Conservation (phyloP, 2,888 invertebrate species). For the Acanthosepion lycidas region DNA sequence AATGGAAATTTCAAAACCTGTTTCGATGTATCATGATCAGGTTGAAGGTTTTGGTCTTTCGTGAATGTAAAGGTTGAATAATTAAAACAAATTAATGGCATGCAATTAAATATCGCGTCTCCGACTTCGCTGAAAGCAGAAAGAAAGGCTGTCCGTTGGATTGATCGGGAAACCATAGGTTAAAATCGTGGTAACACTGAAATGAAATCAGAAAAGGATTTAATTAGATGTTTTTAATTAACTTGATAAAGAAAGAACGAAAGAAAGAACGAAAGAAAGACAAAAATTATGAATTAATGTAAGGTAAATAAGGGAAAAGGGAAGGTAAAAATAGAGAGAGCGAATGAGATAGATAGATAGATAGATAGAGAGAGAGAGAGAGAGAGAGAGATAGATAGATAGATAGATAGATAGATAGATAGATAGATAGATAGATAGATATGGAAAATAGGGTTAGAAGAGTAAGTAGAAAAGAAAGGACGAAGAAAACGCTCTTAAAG, state of each 20-base stretch:
- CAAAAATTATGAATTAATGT: not conserved
- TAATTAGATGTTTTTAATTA: not conserved
- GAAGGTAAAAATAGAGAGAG: not conserved
- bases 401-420: not conserved
- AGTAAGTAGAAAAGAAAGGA: too few species aligned
- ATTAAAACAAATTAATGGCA: not conserved
- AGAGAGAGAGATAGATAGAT: accelerated
- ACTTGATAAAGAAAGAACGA: not conserved
- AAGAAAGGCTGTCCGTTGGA: not conserved
- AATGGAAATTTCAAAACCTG: not conserved
- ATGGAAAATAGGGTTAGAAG: too few species aligned
- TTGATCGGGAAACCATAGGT: not conserved
- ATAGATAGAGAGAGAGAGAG: not conserved
- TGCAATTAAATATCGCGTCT: not conserved
- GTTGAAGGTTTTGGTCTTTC: not conserved
- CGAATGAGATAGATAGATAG: not conserved
- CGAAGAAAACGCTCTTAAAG: too few species aligned
- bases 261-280: not conserved
- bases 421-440: not conserved
- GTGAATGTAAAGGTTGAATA: not conserved
- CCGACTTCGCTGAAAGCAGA: not conserved
- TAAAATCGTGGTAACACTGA: too few species aligned
- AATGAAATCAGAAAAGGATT: not conserved
- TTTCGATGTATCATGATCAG: not conserved
- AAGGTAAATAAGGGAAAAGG: not conserved